These are phyloP conservation scores for Ceyx margarethae DNA, from an alignment of 2,113 vertebrate species.

Conservation along the genomic window DNA sequence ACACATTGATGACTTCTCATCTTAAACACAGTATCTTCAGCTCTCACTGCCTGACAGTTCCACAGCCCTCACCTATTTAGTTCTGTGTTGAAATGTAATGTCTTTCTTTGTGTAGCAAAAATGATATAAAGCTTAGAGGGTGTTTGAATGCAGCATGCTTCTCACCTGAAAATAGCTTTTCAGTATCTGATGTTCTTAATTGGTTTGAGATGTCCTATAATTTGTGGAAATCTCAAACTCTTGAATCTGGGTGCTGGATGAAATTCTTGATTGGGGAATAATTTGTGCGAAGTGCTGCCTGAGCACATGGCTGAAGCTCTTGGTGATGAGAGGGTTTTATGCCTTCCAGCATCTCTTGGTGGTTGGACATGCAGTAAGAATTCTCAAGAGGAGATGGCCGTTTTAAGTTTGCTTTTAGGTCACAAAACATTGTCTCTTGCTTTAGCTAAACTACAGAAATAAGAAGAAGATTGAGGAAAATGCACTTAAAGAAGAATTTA, in stretches of 20 bases:
- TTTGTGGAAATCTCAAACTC: neutral
- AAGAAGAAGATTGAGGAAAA: slow-evolving; percentile 63
- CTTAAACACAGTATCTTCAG: neutral
- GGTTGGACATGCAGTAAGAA: neutral
- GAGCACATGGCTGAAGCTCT: neutral
- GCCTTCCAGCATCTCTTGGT: neutral
- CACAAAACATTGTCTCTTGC: neutral
- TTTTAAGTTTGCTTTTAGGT: neutral
- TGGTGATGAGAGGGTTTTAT: neutral
- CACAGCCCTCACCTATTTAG: rapidly evolving
- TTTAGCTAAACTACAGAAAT: slow-evolving; percentile 75
- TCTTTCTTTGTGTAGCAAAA: neutral
- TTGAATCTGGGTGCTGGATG: neutral
- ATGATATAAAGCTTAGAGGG: neutral
- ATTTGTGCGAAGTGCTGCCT: neutral
- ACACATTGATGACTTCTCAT: neutral
- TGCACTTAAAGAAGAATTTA: slow-evolving; percentile 75
- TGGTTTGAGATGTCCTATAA: neutral
- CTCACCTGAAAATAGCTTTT: neutral
- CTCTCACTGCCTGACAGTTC: neutral
- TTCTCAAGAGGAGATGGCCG: neutral
- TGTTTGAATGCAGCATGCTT: neutral
- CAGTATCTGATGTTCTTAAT: neutral
- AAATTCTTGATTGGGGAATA: neutral
- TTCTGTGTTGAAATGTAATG: neutral